Evolutionary conservation across 2,797 vertebrate species (phyloP).

Genomic region (Trematomus bernacchii): DNA sequence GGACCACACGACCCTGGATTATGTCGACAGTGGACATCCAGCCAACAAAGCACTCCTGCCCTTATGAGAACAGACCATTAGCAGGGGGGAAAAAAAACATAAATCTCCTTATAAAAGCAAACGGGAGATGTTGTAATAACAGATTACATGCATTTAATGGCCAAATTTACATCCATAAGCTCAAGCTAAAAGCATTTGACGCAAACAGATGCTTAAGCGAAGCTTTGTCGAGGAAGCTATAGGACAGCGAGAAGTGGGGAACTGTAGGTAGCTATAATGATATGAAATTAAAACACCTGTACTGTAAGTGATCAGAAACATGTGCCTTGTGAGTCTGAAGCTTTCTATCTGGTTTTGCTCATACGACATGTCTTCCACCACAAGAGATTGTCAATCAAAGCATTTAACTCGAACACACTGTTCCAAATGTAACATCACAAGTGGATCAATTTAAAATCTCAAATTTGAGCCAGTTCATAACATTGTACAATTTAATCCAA

Average conservation of each 20-base stretch:
- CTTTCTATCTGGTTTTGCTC: background rate
- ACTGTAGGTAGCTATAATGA: too few species aligned
- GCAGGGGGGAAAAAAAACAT: slow-evolving; percentile 18
- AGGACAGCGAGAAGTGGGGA: background rate
- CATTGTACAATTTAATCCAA: background rate
- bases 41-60: slow-evolving; percentile 76
- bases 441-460: background rate
- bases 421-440: background rate
- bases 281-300: slow-evolving; percentile 1
- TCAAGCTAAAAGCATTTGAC: slow-evolving; percentile 65
- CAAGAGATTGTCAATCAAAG: background rate
- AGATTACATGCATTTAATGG: slow-evolving; percentile 78
- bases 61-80: slow-evolving; percentile 70
- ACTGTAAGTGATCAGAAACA: background rate
- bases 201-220: slow-evolving; percentile 47
- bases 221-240: slow-evolving; percentile 38
- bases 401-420: background rate
- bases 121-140: slow-evolving; percentile 70
- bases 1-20: slow-evolving; percentile 67
- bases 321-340: background rate
- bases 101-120: slow-evolving; percentile 76
- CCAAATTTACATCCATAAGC: slow-evolving; percentile 70
- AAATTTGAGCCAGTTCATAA: background rate
- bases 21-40: slow-evolving; percentile 54
- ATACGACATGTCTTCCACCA: background rate